phyloP scores from a whole-genome alignment of 2,113 vertebrate genomes.

The Sarotherodon lohbergeri region DNA sequence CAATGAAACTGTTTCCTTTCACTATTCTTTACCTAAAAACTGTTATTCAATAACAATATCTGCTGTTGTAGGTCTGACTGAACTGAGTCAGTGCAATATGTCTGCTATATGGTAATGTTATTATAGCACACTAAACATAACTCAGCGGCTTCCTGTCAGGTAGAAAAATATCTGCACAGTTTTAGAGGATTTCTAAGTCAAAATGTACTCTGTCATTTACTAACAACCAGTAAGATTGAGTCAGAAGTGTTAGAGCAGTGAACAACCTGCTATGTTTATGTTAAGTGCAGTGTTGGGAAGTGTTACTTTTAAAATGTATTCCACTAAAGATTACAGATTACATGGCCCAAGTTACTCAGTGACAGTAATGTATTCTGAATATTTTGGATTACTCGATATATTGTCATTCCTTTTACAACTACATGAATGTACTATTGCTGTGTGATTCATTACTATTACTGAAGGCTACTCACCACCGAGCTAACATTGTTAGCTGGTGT shows the following conservation, averaged over 20 bases:
- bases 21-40: not conserved
- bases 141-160: not conserved
- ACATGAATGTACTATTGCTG: not conserved
- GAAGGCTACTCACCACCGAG: accelerated
- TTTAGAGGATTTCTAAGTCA: not conserved
- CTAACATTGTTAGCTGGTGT: not conserved
- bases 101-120: not conserved
- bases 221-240: not conserved
- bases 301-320: not conserved
- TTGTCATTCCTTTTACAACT: accelerated
- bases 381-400: not conserved
- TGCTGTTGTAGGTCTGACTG: not conserved
- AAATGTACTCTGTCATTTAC: not conserved
- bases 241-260: not conserved
- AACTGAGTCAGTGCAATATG: not conserved
- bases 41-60: not conserved
- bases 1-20: not conserved
- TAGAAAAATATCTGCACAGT: not conserved
- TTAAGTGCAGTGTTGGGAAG: not conserved
- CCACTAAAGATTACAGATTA: not conserved
- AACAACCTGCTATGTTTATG: not conserved
- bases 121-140: not conserved
- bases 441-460: not conserved
- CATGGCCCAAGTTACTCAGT: not conserved
- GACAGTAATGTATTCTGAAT: not conserved